Evolutionary conservation across 2,888 invertebrate species (phyloP).

Genomic region (Diaperis boleti): DNA sequence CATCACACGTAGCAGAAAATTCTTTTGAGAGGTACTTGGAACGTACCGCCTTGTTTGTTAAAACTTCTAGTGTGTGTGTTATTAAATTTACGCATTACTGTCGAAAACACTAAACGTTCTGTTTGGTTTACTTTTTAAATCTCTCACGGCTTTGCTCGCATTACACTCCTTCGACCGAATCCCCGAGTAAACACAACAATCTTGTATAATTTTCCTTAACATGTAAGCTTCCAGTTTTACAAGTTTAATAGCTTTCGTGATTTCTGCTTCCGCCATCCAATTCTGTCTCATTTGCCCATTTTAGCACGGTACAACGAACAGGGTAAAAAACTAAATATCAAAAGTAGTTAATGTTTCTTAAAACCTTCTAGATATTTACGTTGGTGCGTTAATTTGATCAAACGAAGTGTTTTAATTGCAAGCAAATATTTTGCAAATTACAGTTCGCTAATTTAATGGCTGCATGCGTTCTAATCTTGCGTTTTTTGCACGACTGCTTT

Average conservation of each 20-base stretch:
- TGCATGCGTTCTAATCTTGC: not conserved
- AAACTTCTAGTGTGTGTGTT: not conserved
- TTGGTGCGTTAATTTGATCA: too few relatives aligned
- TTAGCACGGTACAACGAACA: not conserved
- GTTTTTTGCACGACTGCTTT: not conserved
- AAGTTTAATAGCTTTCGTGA: constrained; percentile 18
- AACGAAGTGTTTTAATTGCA: constrained; percentile 27
- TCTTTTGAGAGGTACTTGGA: too few relatives aligned
- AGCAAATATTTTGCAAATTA: not conserved
- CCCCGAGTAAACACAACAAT: constrained; percentile 14
- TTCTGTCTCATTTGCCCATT: not conserved
- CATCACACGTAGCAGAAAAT: too few relatives aligned
- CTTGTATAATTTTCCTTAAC: constrained; percentile 12
- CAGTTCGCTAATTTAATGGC: constrained; percentile 10
- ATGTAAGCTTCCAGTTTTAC: constrained; percentile 12
- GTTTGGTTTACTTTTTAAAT: constrained; percentile 8
- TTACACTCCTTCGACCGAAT: constrained; percentile 2
- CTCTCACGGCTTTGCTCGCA: constrained; percentile 5
- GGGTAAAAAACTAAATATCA: not conserved
- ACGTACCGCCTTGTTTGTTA: not conserved
- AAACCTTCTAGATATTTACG: too few relatives aligned
- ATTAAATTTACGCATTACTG: not conserved
- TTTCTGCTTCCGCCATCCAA: constrained; percentile 10
- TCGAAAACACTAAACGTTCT: not conserved
- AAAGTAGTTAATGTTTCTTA: too few relatives aligned